A percentile compares a stretch with the other conserved stretches of the same genome.
Conservation (phyloP, 2,797 vertebrate genomes). For the Trachops cirrhosus region DNA sequence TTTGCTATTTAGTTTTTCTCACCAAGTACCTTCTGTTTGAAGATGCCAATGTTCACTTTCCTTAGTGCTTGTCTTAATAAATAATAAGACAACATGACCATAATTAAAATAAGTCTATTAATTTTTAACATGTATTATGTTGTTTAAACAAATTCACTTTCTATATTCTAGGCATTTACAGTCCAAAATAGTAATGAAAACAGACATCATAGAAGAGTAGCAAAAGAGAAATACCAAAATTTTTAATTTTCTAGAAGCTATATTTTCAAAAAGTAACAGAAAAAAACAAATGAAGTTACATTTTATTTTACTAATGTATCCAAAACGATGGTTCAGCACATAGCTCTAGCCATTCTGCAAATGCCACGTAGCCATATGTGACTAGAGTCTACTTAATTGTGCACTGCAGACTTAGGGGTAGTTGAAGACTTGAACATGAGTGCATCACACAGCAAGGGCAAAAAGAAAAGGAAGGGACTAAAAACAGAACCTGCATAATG, state of each 20-base stretch:
- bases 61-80: not conserved
- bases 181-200: not conserved
- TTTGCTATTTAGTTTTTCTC: conserved; percentile 3
- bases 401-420: not conserved
- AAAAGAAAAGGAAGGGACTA: not conserved
- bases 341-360: not conserved
- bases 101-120: conserved; percentile 38
- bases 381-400: not conserved
- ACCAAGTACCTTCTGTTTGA: not conserved
- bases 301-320: not conserved
- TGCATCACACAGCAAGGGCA: not conserved
- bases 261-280: not conserved
- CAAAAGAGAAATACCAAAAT: not conserved
- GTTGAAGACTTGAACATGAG: not conserved
- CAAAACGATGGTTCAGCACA: not conserved
- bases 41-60: not conserved
- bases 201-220: not conserved
- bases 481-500: not conserved
- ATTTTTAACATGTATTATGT: not conserved
- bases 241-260: not conserved
- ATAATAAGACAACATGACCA: not conserved
- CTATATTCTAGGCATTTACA: not conserved
- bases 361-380: not conserved
- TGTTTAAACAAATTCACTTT: not conserved
- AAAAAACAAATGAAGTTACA: not conserved